These are phyloP conservation scores for Agrochola lota DNA, from an alignment of 2,888 invertebrate genomes.

Conservation along the genomic window DNA sequence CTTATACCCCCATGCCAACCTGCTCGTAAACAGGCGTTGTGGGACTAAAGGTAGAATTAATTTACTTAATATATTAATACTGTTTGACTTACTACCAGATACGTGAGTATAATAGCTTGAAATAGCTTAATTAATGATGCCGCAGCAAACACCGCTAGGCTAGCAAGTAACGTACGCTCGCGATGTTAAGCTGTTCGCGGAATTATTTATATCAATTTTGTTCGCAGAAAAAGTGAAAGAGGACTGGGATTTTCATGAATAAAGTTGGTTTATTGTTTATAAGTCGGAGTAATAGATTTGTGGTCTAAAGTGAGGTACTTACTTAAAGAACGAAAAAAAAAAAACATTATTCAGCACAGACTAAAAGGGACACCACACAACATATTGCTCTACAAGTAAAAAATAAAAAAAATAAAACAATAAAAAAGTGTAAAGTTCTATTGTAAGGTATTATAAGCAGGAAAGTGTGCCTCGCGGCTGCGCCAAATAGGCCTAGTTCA, in stretches of 20 bases:
- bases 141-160: conserved; percentile 49
- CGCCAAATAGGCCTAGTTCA: too few relatives aligned
- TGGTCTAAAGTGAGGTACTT: not conserved
- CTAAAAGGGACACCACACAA: too few relatives aligned
- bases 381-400: too few relatives aligned
- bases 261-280: not conserved
- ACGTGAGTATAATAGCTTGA: conserved; percentile 61
- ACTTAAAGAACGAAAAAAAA: not conserved
- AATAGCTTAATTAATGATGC: conserved; percentile 69
- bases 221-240: not conserved
- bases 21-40: not conserved
- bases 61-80: conserved; percentile 28
- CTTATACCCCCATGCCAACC: too few relatives aligned
- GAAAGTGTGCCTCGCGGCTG: too few relatives aligned
- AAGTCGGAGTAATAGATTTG: not conserved
- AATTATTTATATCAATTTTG: not conserved
- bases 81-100: conserved; percentile 53
- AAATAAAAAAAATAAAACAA: too few relatives aligned
- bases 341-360: too few relatives aligned
- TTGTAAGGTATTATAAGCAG: too few relatives aligned
- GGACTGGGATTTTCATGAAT: not conserved
- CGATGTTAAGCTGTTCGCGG: not conserved
- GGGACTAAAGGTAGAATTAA: not conserved
- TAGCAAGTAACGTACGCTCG: conserved; percentile 41
- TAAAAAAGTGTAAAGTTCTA: too few relatives aligned